Evolutionary conservation across 2,888 invertebrate species (phyloP).

Genomic region (Mantis religiosa): DNA sequence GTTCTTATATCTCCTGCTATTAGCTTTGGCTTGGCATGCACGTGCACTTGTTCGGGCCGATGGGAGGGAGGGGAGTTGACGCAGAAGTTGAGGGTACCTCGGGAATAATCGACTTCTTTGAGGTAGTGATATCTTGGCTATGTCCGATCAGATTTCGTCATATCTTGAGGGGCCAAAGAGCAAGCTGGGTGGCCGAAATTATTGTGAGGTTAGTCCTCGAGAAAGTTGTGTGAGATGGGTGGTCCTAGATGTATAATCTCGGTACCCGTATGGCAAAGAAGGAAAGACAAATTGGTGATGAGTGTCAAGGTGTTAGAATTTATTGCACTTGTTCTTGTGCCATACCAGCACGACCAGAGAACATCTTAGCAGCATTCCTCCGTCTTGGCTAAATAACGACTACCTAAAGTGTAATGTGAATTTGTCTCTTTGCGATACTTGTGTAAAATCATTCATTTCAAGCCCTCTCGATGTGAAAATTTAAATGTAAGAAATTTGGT

Average conservation of each 20-base stretch:
- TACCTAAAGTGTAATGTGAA: neutral
- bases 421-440: neutral
- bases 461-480: too few species aligned
- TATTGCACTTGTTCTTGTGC: neutral
- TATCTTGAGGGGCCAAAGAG: neutral
- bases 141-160: neutral
- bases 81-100: neutral
- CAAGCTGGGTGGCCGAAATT: neutral
- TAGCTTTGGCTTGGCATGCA: neutral
- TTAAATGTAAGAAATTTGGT: too few species aligned
- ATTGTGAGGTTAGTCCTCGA: neutral
- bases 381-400: neutral
- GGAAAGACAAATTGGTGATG: neutral
- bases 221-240: neutral
- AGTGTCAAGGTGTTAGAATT: neutral
- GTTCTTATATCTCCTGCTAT: neutral
- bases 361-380: neutral
- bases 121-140: neutral
- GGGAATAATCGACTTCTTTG: neutral
- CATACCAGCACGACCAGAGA: neutral
- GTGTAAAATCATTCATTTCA: neutral
- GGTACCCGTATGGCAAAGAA: neutral
- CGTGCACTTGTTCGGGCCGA: neutral
- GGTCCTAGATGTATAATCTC: neutral
- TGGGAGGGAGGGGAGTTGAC: too few species aligned